These are phyloP conservation scores for Acanthornis magna DNA, from an alignment of 2,797 vertebrate species.

Conservation along the genomic window DNA sequence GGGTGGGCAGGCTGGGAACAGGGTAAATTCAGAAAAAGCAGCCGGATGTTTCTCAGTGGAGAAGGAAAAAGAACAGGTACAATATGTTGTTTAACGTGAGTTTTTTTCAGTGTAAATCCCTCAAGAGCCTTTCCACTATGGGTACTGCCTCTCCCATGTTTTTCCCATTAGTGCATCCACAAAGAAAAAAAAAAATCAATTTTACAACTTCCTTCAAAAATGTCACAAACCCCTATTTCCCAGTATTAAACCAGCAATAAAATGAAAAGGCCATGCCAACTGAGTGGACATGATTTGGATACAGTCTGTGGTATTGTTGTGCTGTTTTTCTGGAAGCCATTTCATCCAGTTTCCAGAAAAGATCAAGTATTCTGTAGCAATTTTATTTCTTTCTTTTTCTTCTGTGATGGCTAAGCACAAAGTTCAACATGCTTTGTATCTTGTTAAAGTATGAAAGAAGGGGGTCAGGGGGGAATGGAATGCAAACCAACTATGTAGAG, in stretches of 20 bases:
- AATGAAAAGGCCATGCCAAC: background rate
- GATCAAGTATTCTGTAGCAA: background rate
- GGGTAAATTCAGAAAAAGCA: background rate
- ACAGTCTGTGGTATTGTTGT: background rate
- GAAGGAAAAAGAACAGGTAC: constrained; percentile 33
- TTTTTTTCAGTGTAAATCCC: background rate
- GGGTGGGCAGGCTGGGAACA: constrained; percentile 2
- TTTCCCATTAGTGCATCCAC: background rate
- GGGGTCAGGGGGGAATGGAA: fast-evolving
- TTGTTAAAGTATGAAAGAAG: background rate
- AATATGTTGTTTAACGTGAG: background rate
- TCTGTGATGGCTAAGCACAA: background rate
- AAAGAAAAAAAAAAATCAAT: background rate
- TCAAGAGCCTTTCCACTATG: background rate
- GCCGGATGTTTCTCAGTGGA: background rate
- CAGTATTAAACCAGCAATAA: background rate
- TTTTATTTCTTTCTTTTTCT: background rate
- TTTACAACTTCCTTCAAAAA: constrained; percentile 32
- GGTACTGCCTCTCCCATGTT: background rate
- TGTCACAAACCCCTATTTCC: background rate
- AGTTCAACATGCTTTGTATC: background rate
- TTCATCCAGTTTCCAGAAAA: background rate
- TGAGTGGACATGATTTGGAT: background rate
- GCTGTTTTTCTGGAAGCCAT: background rate
- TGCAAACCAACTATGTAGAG: background rate